Evolutionary conservation across 2,113 vertebrate genomes (phyloP).

Genomic region (Odobenus rosmarus): DNA sequence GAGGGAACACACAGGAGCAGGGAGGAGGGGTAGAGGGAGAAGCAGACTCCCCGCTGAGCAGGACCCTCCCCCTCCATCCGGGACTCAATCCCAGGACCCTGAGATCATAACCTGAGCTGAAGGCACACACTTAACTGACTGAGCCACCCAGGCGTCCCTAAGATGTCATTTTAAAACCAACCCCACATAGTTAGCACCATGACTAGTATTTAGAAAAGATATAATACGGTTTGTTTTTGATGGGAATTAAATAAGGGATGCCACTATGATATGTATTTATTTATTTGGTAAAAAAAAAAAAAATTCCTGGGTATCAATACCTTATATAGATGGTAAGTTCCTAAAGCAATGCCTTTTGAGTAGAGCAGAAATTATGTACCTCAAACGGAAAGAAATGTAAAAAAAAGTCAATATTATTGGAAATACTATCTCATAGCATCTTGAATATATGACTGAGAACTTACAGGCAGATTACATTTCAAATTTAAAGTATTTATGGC

Average conservation of each 20-base stretch:
- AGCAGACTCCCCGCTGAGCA: no score
- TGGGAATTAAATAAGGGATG: background rate
- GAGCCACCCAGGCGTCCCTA: no score
- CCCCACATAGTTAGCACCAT: background rate
- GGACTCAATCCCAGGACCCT: no score
- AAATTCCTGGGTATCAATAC: background rate
- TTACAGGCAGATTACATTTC: background rate
- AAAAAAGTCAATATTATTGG: background rate
- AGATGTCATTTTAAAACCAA: background rate
- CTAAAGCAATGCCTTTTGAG: background rate
- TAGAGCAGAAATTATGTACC: slow-evolving; percentile 26
- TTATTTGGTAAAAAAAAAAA: background rate
- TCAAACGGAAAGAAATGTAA: background rate
- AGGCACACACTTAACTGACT: no score
- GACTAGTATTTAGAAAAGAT: background rate
- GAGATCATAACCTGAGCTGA: no score
- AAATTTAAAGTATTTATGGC: slow-evolving; percentile 22
- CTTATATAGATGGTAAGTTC: background rate
- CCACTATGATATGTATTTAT: background rate
- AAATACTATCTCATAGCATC: background rate
- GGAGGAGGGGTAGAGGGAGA: no score
- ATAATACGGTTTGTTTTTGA: background rate
- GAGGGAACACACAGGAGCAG: no score
- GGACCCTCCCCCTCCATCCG: no score
- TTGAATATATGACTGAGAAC: background rate